Evolutionary conservation across 2,888 invertebrate genomes (phyloP), one percentile per base, ranked within the genome.

Genomic region (Euclidia mi): DNA sequence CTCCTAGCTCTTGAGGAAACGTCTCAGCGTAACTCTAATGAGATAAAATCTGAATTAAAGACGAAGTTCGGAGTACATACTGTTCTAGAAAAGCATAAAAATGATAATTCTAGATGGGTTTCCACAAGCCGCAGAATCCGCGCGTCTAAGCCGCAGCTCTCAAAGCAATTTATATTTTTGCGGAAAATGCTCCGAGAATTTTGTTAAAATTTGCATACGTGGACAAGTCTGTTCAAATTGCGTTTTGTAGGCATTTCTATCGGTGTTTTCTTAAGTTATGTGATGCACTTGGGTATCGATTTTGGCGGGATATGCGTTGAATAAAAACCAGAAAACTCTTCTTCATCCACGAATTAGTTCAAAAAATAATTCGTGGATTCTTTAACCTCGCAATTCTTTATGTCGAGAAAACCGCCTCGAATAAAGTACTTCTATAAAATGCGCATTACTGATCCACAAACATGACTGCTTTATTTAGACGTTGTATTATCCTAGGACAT

Each of bases 321-420:
- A 40, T 9, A 17, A 41, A 53, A 63, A n/a, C n/a, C n/a, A n/a
- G n/a, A n/a, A n/a, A n/a, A n/a, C n/a, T n/a, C n/a, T n/a, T n/a
- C n/a, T n/a, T n/a, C n/a, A n/a, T n/a, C n/a, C n/a, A n/a, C n/a
- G n/a, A n/a, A n/a, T n/a, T n/a, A n/a, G n/a, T n/a, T n/a, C n/a
- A n/a, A n/a, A n/a, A n/a, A n/a, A n/a, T n/a, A n/a, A n/a, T n/a
- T 44, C 37, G 43, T 47, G 41, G 52, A 48, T 45, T 59, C 35
- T 65, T 58, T 44, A 50, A 61, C 61, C 50, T 57, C 20, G 11
- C 56, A 65, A 67, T 70, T 56, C n/a, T n/a, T n/a, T n/a, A n/a
- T n/a, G 20, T 52, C 46, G 46, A 41, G 35, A 45, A 18, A 29
- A 29, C 37, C 29, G 34, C 45, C 17, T 44, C 32, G 45, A 47